Conservation (phyloP, 2,888 invertebrate species). For the Oscheius onirici region DNA sequence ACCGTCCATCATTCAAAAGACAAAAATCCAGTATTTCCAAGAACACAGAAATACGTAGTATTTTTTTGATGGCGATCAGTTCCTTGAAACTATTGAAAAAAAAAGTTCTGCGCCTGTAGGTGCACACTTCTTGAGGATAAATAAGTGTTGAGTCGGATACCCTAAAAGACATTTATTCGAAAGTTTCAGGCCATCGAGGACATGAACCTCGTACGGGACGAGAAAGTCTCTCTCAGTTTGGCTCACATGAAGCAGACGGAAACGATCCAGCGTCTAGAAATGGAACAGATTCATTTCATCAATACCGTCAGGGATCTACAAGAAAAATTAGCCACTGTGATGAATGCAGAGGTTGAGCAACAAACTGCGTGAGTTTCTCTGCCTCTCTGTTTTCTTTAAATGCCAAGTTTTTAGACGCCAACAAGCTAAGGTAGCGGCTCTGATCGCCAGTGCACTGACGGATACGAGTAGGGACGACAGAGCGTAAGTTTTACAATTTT, state of each 20-base stretch:
- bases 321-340: slow-evolving; percentile 70
- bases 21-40: too few relatives aligned
- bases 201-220: not conserved
- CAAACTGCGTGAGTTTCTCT: slow-evolving; percentile 37
- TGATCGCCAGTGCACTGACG: slow-evolving; percentile 40
- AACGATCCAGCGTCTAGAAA: slow-evolving; percentile 76
- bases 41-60: too few relatives aligned
- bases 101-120: too few relatives aligned
- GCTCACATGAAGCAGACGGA: not conserved
- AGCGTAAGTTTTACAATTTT: slow-evolving; percentile 45
- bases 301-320: slow-evolving; percentile 90
- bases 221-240: slow-evolving; percentile 26
- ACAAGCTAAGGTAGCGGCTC: slow-evolving; percentile 37
- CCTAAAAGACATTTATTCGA: slow-evolving; percentile 22
- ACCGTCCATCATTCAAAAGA: too few relatives aligned
- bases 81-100: too few relatives aligned
- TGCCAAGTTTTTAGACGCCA: slow-evolving; percentile 35
- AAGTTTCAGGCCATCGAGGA: not conserved
- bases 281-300: slow-evolving; percentile 85
- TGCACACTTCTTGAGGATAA: too few relatives aligned
- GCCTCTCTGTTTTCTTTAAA: not conserved
- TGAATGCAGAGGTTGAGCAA: slow-evolving; percentile 44
- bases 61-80: too few relatives aligned
- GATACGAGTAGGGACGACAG: slow-evolving; percentile 33
- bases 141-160: slow-evolving; percentile 57